These are phyloP conservation scores for Larimichthys polyactis DNA, from an alignment of 2,113 vertebrate genomes.

Conservation along the genomic window DNA sequence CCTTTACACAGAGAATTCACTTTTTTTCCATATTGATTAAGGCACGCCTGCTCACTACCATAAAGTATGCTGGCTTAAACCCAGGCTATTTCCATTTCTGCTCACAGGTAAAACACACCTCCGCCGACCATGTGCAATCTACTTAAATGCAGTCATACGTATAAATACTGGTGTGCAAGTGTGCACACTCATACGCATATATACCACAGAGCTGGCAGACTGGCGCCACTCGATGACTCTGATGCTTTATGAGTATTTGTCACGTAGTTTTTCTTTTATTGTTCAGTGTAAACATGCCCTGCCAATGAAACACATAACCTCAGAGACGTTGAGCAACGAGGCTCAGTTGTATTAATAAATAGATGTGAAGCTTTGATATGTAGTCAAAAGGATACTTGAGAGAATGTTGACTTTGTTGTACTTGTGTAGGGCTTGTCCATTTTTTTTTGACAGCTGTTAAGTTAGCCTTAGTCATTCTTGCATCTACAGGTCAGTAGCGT, in stretches of 20 bases:
- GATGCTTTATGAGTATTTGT: slow-evolving; percentile 38
- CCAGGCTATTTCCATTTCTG: slow-evolving; percentile 18
- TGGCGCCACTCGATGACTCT: slow-evolving; percentile 16
- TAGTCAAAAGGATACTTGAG: slow-evolving; percentile 35
- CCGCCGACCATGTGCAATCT: not conserved
- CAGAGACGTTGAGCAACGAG: slow-evolving; percentile 42
- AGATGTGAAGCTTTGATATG: slow-evolving; percentile 30
- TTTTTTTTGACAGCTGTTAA: not conserved
- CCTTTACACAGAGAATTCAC: not conserved
- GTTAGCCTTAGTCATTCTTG: slow-evolving; percentile 3
- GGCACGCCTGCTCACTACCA: not conserved
- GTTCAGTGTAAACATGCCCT: slow-evolving; percentile 48
- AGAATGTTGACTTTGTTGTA: slow-evolving; percentile 52
- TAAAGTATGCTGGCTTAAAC: not conserved
- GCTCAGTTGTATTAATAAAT: slow-evolving; percentile 35
- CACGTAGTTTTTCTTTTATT: slow-evolving; percentile 47
- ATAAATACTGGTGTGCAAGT: not conserved
- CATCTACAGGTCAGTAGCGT: not conserved
- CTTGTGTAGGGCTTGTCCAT: not conserved
- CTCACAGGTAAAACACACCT: slow-evolving; percentile 7
- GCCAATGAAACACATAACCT: slow-evolving; percentile 31
- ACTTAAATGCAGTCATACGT: slow-evolving; percentile 16
- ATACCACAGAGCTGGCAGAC: not conserved
- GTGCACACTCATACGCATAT: not conserved
- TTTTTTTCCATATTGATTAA: not conserved